Conservation (phyloP, 2,797 vertebrate species). For the Coendou prehensilis region DNA sequence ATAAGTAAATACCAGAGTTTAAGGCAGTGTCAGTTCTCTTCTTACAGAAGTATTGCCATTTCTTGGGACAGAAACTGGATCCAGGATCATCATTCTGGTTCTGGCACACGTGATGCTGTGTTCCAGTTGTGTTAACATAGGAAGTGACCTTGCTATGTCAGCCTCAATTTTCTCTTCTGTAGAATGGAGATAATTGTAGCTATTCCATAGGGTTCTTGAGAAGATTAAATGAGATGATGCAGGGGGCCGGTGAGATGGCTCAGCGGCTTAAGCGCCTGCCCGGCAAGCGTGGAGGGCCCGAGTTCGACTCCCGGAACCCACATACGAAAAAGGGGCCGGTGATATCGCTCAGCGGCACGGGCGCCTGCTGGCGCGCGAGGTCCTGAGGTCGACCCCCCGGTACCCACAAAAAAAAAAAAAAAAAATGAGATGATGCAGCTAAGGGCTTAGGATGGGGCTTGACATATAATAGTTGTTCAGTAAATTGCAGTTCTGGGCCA, state of each 20-base stretch:
- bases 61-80: neutral
- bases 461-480: rapidly evolving
- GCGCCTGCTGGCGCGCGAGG: no score
- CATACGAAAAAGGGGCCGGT: no score
- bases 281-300: no score
- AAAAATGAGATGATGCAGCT: neutral
- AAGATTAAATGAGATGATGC: neutral
- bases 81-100: neutral
- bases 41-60: neutral
- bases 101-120: neutral
- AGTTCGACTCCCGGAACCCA: no score
- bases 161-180: neutral
- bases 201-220: neutral
- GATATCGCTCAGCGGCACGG: no score
- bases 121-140: neutral
- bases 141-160: neutral
- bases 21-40: neutral
- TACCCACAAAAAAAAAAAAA: no score
- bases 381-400: no score
- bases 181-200: neutral
- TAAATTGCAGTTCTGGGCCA: neutral
- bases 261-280: no score
- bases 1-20: neutral
- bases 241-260: no score
- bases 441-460: neutral